These are phyloP conservation scores for Tyto alba DNA, from an alignment of 2,113 vertebrate species.

Conservation along the genomic window DNA sequence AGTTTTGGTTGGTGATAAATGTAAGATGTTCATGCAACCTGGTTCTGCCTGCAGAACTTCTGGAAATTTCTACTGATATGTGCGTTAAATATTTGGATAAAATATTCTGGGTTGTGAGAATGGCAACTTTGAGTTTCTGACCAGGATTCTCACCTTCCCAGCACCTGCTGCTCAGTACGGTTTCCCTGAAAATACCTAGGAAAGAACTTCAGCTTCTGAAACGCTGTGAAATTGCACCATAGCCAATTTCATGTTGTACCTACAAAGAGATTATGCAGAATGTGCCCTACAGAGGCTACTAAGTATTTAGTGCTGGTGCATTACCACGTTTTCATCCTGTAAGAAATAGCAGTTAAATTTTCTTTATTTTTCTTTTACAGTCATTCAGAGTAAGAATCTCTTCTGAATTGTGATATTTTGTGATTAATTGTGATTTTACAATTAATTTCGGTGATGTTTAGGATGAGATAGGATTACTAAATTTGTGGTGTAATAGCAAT, in stretches of 20 bases:
- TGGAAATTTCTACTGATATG: neutral
- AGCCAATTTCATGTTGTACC: neutral
- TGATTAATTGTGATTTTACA: neutral
- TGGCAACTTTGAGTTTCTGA: neutral
- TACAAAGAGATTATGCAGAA: neutral
- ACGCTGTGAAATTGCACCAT: neutral
- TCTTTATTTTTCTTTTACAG: neutral
- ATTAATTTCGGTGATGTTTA: neutral
- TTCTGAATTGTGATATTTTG: neutral
- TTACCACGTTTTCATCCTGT: neutral
- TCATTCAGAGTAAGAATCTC: neutral
- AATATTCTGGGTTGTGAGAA: neutral
- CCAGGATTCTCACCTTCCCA: neutral
- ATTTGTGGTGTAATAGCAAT: neutral
- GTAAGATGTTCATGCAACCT: neutral
- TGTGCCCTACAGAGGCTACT: neutral
- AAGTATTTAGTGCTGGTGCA: neutral
- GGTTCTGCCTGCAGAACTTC: neutral
- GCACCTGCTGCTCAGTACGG: fast-evolving
- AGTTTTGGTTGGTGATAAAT: neutral
- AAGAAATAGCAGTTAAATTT: neutral
- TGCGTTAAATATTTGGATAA: neutral
- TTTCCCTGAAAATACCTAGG: neutral
- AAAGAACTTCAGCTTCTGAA: neutral
- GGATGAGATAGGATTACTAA: neutral